phyloP scores from a whole-genome alignment of 1,140 invertebrate species.

The Calephelis virginiensis region DNA sequence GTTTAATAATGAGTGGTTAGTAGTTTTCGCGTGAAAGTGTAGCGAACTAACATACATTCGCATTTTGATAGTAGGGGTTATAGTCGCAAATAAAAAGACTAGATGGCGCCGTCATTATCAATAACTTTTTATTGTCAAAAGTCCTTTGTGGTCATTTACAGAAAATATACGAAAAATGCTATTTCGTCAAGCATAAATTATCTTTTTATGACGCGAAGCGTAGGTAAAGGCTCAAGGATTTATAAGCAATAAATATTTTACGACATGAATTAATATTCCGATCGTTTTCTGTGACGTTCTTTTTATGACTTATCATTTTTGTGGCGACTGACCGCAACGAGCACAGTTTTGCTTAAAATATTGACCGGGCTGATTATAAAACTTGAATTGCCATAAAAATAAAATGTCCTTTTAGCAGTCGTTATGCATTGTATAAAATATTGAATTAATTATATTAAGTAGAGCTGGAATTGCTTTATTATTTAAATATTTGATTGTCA shows the following conservation, averaged over 20 bases:
- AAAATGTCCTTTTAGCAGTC: conserved; percentile 55
- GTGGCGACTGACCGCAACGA: conserved; percentile 55
- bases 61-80: too few species aligned
- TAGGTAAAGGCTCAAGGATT: conserved; percentile 78
- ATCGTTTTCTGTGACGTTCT: conserved; percentile 76
- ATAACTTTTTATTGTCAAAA: conserved; percentile 64
- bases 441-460: conserved; percentile 40
- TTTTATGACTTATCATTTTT: conserved; percentile 77
- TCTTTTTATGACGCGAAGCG: conserved; percentile 77
- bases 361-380: conserved; percentile 63
- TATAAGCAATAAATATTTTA: conserved; percentile 79
- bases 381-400: conserved; percentile 67
- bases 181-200: conserved; percentile 76
- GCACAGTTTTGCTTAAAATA: conserved; percentile 55
- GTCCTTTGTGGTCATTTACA: conserved; percentile 57
- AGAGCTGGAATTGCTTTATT: conserved; percentile 40
- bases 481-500: conserved; percentile 39
- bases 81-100: not conserved
- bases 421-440: conserved; percentile 45
- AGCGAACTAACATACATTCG: too few species aligned
- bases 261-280: conserved; percentile 78
- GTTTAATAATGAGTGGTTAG: too few species aligned
- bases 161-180: conserved; percentile 74
- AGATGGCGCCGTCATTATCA: conserved; percentile 61
- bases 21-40: too few species aligned